Evolutionary conservation across 2,113 vertebrate genomes (phyloP), one percentile per base, ranked within the genome.

Genomic region (Marmota monax): DNA sequence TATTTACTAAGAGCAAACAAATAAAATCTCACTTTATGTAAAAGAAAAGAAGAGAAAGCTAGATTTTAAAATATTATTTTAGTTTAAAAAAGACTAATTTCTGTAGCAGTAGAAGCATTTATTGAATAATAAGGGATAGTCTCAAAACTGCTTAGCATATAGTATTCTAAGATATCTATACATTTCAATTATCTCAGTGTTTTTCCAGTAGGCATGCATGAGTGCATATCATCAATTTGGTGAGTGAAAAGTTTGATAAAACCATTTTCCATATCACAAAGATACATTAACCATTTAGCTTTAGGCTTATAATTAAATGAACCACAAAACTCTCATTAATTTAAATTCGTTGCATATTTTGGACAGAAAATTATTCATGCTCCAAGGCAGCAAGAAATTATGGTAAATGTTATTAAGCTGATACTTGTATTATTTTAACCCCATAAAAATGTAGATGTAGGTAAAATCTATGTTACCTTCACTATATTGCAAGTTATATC

Each of bases 251-350:
- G 42, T 84, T 45, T 96, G 39, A 93, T 87, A 96, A 79, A 8
- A 89, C 10, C 56, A 92, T 95, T 96, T 92, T 96, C 92, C 93
- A 13, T 92, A 93, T 96, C 79, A 84, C 42, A 42, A 92, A 96
- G 87, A 90, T 87, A 93, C 61, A 95, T 76, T 85, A 18, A 84
- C 63, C 84, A 69, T 22, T 96, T 95, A 93, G 92, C 90, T 96
- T 96, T 92, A 67, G 92, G 90, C 92, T 96, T 80, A 65, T 72
- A 93, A 86, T 95, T 92, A 96, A 97, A 97, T 96, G 96, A 94
- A 89, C 84, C 79, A 92, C 74, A 95, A 96, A 96, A 84, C 39
- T 69, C 34, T 94, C 63, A 96, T 93, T 93, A 92, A 96, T 93
- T 95, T 89, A 96, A 96, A 88, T 69, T 89, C 69, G 87, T 87